Percentiles rank a stretch among this genome's conserved stretches.
phyloP scores from a whole-genome alignment of 2,113 vertebrate genomes.

The Leucosticte australis region DNA sequence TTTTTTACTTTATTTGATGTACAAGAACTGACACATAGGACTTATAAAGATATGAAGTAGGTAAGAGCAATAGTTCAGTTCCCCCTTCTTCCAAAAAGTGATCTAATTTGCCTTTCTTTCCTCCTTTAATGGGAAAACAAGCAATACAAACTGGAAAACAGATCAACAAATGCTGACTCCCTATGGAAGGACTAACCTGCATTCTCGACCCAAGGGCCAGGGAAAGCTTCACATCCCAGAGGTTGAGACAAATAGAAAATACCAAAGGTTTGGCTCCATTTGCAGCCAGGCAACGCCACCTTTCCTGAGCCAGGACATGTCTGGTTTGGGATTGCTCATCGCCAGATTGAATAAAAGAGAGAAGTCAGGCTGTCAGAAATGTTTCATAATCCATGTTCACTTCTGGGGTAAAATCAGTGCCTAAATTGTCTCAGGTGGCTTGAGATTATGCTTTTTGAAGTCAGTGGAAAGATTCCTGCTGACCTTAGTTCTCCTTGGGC shows the following conservation, averaged over 20 bases:
- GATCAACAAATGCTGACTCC: not conserved
- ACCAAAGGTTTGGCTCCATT: not conserved
- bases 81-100: not conserved
- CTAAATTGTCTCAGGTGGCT: not conserved
- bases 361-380: not conserved
- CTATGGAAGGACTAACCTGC: not conserved
- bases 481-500: not conserved
- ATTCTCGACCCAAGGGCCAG: not conserved
- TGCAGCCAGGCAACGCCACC: not conserved
- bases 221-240: not conserved
- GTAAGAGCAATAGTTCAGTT: not conserved
- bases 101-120: not conserved
- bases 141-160: not conserved
- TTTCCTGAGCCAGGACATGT: not conserved
- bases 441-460: not conserved
- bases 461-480: not conserved
- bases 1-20: not conserved
- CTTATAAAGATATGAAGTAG: not conserved
- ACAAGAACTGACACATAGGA: accelerated
- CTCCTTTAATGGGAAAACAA: not conserved
- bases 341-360: not conserved
- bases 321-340: not conserved
- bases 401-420: not conserved
- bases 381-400: not conserved
- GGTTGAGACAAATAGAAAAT: not conserved